Evolutionary conservation across 2,888 invertebrate species (phyloP), one percentile per base, ranked within the genome.

Genomic region (Steromphala cineraria): DNA sequence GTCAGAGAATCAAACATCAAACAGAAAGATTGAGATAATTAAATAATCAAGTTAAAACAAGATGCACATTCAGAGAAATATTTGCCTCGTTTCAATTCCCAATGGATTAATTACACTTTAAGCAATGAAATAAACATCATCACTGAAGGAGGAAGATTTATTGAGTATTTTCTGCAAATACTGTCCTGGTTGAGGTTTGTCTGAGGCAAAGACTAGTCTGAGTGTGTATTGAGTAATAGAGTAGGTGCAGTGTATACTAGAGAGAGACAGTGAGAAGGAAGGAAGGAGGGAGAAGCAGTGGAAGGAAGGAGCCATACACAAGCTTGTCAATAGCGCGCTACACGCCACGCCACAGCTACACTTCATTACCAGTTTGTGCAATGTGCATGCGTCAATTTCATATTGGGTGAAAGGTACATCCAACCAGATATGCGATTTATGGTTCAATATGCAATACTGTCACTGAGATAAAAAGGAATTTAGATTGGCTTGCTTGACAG

Each of bases 81-180:
- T 36, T 19, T 71, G 71, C 71, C 36, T 71, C 31, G 36, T 17
- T 40, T 19, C 15, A 28, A 71, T 36, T 71, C 71, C 40, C 71
- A 13, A 13, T 71, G 71, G 71, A 71, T 19, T 71, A 71, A 71
- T 71, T 71, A 40, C 13, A 24, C n/a, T 10, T 36, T 36, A 7
- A 71, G 36, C 71, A 71, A 71, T 71, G 28, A 17, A 71, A 71
- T 71, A 71, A 71, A 71, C 28, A 71, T 71, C 71, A 71, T 71
- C 71, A 71, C 71, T 24, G n/a, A 31, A 36, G 36, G 19, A 40
- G 36, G 71, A 71, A 71, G 71, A 71, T 71, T 71, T 71, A 71
- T 71, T 40, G 40, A 71, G n/a, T 71, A 71, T 31, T 71, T 71
- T 36, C 36, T 36, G 40, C 19, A 71, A 71, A 71, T 71, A 71